Evolutionary conservation across 2,797 vertebrate genomes (phyloP).

Genomic region (Thalassophryne amazonica): DNA sequence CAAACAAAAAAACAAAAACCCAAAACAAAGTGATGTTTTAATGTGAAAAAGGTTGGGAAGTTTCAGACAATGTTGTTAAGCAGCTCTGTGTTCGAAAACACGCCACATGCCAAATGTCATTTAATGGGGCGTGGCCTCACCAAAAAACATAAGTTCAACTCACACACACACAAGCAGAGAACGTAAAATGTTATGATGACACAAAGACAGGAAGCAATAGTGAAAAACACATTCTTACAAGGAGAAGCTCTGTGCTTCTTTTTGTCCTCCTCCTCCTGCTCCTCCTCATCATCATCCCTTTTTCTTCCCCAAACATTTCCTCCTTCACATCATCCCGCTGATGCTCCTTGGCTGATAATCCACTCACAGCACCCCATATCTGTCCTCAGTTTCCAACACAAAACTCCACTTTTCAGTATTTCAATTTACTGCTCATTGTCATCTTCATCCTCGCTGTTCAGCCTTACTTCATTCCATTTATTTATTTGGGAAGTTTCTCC

Average conservation of each 20-base stretch:
- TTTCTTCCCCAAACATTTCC: conserved; percentile 71
- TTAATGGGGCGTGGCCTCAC: too few species aligned
- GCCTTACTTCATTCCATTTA: conserved; percentile 12
- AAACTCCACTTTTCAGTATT: conserved; percentile 32
- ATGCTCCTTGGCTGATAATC: conserved; percentile 69
- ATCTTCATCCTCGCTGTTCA: conserved; percentile 48
- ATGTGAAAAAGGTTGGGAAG: too few species aligned
- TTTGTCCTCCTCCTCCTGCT: conserved; percentile 42
- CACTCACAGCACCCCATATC: conserved; percentile 62
- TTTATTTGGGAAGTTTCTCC: conserved; percentile 14
- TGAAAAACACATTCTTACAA: conserved; percentile 77
- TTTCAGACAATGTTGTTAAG: too few species aligned
- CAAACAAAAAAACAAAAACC: too few species aligned
- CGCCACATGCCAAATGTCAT: too few species aligned
- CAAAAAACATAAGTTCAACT: conserved; percentile 37
- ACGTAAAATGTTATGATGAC: too few species aligned
- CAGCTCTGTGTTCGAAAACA: too few species aligned
- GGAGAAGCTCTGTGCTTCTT: conserved; percentile 65
- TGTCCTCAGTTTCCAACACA: conserved; percentile 20
- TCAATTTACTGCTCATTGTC: conserved; percentile 51
- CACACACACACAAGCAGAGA: conserved; percentile 40
- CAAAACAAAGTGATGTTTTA: too few species aligned
- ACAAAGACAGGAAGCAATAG: conserved; percentile 46
- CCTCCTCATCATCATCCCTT: conserved; percentile 55
- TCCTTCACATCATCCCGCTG: conserved; percentile 67